These are phyloP conservation scores for Callithrix jacchus DNA, from an alignment of 2,113 vertebrate species.

Conservation along the genomic window DNA sequence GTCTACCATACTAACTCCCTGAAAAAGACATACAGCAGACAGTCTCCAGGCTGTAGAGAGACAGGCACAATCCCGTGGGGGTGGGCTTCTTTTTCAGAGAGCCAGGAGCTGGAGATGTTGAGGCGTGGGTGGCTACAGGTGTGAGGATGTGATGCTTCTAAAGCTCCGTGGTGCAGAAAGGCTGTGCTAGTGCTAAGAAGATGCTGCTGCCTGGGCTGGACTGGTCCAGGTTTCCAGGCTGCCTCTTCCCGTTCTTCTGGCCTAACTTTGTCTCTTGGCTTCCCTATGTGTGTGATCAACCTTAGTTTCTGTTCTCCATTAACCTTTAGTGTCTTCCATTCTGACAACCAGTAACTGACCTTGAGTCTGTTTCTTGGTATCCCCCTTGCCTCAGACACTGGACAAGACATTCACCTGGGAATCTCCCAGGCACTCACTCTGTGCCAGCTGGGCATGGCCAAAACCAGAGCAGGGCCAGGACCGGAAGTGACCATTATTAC, in stretches of 20 bases:
- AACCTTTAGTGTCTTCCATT: not conserved
- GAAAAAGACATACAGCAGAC: not conserved
- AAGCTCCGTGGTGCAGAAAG: not conserved
- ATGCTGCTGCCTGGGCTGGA: not conserved
- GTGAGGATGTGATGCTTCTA: not conserved
- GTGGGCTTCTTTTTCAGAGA: not conserved
- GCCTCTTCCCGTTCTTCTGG: not conserved
- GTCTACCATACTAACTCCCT: not conserved
- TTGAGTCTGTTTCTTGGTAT: not conserved
- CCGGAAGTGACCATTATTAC: not conserved
- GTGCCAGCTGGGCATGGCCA: not conserved
- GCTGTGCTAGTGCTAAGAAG: not conserved
- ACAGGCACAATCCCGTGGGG: accelerated
- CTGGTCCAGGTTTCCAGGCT: not conserved
- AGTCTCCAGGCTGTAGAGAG: not conserved
- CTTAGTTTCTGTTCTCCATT: not conserved
- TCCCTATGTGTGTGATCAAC: accelerated
- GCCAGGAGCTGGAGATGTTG: not conserved
- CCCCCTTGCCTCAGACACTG: not conserved
- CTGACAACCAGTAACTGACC: not conserved
- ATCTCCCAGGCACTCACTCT: not conserved
- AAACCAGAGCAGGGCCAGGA: not conserved
- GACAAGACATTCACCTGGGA: not conserved
- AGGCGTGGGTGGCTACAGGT: not conserved
- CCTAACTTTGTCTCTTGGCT: not conserved